These are phyloP conservation scores for Scaptomyza graminum DNA, from an alignment of 1,140 invertebrate genomes.

Conservation along the genomic window DNA sequence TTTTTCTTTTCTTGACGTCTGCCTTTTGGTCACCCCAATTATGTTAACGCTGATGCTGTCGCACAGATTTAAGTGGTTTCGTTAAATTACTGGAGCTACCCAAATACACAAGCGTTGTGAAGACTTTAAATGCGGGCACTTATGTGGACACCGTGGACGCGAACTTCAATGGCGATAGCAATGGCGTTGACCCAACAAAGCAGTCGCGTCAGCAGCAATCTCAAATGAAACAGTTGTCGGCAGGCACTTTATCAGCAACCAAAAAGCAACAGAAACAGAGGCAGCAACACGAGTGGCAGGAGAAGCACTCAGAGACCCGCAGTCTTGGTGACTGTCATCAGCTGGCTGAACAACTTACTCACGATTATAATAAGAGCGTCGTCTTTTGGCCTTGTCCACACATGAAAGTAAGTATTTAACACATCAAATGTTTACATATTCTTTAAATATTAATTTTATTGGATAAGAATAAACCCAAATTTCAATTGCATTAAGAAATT, in stretches of 20 bases:
- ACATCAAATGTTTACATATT: background rate
- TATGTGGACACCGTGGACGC: constrained; percentile 66
- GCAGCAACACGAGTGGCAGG: constrained; percentile 30
- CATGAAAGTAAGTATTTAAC: constrained; percentile 77
- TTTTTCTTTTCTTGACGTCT: constrained; percentile 17
- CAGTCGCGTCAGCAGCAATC: constrained; percentile 58
- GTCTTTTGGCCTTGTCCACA: constrained; percentile 81
- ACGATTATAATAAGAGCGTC: constrained; percentile 78
- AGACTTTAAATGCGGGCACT: constrained; percentile 82
- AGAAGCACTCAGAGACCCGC: constrained; percentile 42
- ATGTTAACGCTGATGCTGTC: constrained; percentile 26
- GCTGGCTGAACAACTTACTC: constrained; percentile 70
- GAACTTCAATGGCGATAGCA: constrained; percentile 32
- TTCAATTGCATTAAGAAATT: no score
- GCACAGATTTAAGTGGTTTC: constrained; percentile 82
- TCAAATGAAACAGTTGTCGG: constrained; percentile 52
- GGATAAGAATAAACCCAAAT: no score
- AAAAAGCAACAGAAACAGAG: constrained; percentile 8
- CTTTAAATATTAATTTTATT: background rate
- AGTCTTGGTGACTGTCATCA: constrained; percentile 74
- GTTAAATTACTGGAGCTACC: constrained; percentile 81
- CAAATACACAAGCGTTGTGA: constrained; percentile 81
- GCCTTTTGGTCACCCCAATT: constrained; percentile 1
- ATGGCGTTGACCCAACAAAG: constrained; percentile 58
- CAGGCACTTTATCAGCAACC: constrained; percentile 49